Base-by-base conservation (phyloP, 92 coral and sea anemone species). In the Isaurus tuberculatus region DNA sequence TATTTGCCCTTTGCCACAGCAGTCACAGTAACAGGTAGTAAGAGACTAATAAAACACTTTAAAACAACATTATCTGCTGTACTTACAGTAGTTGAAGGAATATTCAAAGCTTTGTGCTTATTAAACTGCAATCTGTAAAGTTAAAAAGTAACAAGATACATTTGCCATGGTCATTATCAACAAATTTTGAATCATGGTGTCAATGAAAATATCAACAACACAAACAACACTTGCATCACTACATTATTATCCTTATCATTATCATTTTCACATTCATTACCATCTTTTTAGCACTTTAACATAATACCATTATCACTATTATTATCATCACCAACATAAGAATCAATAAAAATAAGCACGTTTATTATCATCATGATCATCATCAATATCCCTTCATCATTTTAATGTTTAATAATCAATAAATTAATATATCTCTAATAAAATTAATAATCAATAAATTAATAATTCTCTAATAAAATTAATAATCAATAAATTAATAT, bases 101-200 rank as follows among this genome's bases (percentile, higher is more conserved):
- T 44, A 32, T 88, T 94, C n/a, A 81, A 64, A 5, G 90, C 91
- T 89, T 91, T 97, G 7, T 79, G 86, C 67, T 91, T 92, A 65
- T 92, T 80, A 64, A 97, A 97, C 94, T 94, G 95, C 36, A 97
- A 67, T 51, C 99, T 97, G 31, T 10, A 73, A 73, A n/a, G 60
- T 20, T 48, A 25, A 43, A 64, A 19, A 4, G 2, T 14, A 11
- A 5, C 26, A 17, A 23, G 46, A 0, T 37, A 37, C 43, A 37
- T 37, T 37, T 37, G 8, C 46, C 46, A 9, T 40, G 7, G 0
- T 40, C 11, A 40, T n/a, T n/a, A n/a, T n/a, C n/a, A n/a, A n/a
- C n/a, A n/a, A n/a, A n/a, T n/a, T n/a, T n/a, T n/a, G n/a, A n/a
- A 51, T 15, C 61, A 51, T 15, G 22, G 17, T 15, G 22, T 15